Conservation (phyloP, 2,888 invertebrate species). For the Eupithecia abbreviata region DNA sequence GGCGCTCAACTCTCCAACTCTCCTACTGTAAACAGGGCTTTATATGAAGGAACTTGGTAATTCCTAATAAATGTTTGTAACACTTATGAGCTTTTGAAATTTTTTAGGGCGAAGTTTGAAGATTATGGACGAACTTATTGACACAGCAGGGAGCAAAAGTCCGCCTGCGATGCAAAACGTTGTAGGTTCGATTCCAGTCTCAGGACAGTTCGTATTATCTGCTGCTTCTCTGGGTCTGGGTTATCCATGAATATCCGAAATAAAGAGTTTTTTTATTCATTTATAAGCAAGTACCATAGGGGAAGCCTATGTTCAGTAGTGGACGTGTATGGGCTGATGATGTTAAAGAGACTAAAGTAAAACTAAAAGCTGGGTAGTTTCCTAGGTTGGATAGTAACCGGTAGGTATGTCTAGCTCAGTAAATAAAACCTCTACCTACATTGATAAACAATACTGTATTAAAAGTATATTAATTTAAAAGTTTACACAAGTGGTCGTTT, state of each 20-base stretch:
- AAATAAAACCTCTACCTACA: background rate
- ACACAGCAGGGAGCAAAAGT: background rate
- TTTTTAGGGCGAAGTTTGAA: background rate
- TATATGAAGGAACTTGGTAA: conserved; percentile 42
- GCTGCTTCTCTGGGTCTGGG: no score
- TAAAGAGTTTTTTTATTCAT: no score
- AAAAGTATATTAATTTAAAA: conserved; percentile 24
- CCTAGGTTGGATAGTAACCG: background rate
- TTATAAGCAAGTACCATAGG: no score
- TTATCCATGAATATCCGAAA: no score
- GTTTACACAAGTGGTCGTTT: conserved; percentile 54
- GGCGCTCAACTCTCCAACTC: conserved; percentile 76
- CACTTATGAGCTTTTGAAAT: conserved; percentile 9
- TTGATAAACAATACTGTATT: background rate
- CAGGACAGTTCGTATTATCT: no score
- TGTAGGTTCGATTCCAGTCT: no score
- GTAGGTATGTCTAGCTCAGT: background rate
- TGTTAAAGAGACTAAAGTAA: no score
- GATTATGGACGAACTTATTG: background rate
- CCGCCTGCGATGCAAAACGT: no score
- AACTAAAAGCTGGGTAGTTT: background rate
- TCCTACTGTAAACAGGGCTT: conserved; percentile 67
- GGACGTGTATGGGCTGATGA: no score
- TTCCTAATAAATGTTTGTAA: conserved; percentile 35
- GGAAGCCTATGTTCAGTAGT: no score